Evolutionary conservation across 2,113 vertebrate species (phyloP).

Genomic region (Gnathonemus longibarbis): DNA sequence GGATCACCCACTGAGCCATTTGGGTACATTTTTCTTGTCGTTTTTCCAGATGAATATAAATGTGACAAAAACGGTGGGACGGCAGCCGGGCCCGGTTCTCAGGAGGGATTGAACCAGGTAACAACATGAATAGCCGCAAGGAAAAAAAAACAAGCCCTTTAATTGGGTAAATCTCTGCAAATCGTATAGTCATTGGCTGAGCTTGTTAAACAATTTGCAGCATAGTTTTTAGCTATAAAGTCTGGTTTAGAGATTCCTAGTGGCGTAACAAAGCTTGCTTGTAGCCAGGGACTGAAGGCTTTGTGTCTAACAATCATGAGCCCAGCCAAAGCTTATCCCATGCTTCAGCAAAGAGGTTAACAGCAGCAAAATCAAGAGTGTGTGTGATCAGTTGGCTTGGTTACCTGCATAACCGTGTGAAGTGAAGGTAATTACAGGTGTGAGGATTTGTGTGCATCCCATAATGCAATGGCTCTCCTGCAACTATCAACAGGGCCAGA

Average conservation of each 20-base stretch:
- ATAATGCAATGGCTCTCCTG: background rate
- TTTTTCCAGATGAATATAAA: background rate
- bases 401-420: background rate
- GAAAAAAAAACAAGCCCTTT: background rate
- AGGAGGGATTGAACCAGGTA: background rate
- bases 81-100: background rate
- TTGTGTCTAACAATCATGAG: background rate
- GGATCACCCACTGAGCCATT: background rate
- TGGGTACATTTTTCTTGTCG: background rate
- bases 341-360: background rate
- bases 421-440: background rate
- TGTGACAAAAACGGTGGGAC: background rate
- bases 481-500: background rate
- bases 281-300: background rate
- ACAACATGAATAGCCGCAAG: background rate
- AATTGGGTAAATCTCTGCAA: background rate
- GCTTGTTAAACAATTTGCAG: slow-evolving; percentile 1
- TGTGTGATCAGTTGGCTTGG: background rate
- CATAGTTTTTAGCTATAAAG: background rate
- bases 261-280: slow-evolving; percentile 11
- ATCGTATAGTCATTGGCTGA: background rate
- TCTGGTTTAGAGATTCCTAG: background rate
- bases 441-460: background rate
- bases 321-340: background rate
- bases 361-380: background rate